phyloP scores from a whole-genome alignment of 2,113 vertebrate species.

The Furnarius figulus region DNA sequence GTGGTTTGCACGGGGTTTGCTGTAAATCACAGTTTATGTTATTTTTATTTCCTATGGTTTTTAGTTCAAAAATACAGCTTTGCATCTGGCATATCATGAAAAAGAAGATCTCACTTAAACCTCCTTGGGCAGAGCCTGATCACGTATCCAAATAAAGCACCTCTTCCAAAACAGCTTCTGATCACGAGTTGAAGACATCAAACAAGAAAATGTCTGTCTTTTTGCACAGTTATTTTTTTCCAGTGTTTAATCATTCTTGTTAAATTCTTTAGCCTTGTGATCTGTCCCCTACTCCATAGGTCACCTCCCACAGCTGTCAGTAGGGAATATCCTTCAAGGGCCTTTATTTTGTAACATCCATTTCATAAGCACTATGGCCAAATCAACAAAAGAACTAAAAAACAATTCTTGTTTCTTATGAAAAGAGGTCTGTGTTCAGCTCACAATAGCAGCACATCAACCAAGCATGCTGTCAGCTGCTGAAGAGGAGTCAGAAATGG shows the following conservation, averaged over 20 bases:
- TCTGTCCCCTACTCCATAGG: not conserved
- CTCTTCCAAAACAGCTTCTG: constrained; percentile 13
- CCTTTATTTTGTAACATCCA: constrained; percentile 24
- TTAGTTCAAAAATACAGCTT: not conserved
- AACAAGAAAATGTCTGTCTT: not conserved
- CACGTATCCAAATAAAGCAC: not conserved
- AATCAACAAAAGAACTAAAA: not conserved
- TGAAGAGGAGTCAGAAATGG: not conserved
- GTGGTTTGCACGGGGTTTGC: not conserved
- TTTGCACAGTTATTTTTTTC: not conserved
- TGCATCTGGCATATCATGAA: not conserved
- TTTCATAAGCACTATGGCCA: not conserved
- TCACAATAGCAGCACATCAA: not conserved
- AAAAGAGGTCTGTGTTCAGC: not conserved
- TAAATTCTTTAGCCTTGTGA: constrained; percentile 47
- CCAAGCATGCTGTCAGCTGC: not conserved
- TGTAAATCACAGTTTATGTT: constrained; percentile 16
- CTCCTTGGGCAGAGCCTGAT: not conserved
- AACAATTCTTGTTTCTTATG: not conserved
- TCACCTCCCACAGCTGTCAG: constrained; percentile 16
- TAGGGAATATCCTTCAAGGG: not conserved
- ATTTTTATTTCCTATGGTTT: constrained; percentile 25
- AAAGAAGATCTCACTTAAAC: not conserved
- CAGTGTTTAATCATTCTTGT: not conserved
- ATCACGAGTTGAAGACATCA: constrained; percentile 9